Evolutionary conservation across 2,888 invertebrate species (phyloP).

Genomic region (Pandemis corylana): DNA sequence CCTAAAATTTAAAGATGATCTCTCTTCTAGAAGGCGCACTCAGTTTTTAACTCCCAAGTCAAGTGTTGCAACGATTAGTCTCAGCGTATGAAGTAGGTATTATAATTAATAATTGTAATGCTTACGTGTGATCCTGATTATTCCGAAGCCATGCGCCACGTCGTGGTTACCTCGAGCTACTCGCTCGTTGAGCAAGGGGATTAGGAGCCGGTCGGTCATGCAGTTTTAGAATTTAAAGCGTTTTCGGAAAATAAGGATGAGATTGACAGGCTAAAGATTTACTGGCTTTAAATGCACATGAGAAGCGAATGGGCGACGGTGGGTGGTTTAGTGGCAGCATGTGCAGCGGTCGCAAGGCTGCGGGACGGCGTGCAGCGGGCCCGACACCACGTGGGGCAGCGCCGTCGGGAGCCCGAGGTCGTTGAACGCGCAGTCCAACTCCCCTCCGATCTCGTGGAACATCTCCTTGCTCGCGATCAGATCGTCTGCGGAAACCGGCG

Average conservation of each 20-base stretch:
- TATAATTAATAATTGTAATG: slow-evolving; percentile 59
- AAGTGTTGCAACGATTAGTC: slow-evolving; percentile 37
- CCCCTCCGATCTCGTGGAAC: slow-evolving; percentile 96
- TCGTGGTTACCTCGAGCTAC: slow-evolving; percentile 61
- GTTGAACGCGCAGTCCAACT: slow-evolving; percentile 95
- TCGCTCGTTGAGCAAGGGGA: slow-evolving; percentile 43
- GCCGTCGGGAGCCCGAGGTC: slow-evolving; percentile 81
- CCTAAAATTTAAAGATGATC: not conserved
- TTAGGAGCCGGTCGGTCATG: slow-evolving; percentile 48
- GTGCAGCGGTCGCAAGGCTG: slow-evolving; percentile 72
- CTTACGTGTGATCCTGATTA: slow-evolving; percentile 76
- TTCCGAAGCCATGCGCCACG: slow-evolving; percentile 80
- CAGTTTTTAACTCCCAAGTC: slow-evolving; percentile 27
- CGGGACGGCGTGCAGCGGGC: slow-evolving; percentile 35
- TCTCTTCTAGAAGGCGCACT: slow-evolving; percentile 2
- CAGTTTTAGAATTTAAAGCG: slow-evolving; percentile 47
- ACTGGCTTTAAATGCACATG: slow-evolving; percentile 71
- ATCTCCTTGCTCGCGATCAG: slow-evolving; percentile 94
- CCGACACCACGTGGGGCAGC: slow-evolving; percentile 44
- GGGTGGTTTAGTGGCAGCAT: slow-evolving; percentile 72
- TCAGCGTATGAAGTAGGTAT: slow-evolving; percentile 52
- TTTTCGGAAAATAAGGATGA: slow-evolving; percentile 42
- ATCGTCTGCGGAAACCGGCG: slow-evolving; percentile 88
- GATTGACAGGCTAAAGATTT: slow-evolving; percentile 49
- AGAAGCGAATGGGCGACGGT: slow-evolving; percentile 48